These are phyloP conservation scores for Craseonycteris thonglongyai DNA, from an alignment of 2,113 vertebrate species.

Conservation along the genomic window DNA sequence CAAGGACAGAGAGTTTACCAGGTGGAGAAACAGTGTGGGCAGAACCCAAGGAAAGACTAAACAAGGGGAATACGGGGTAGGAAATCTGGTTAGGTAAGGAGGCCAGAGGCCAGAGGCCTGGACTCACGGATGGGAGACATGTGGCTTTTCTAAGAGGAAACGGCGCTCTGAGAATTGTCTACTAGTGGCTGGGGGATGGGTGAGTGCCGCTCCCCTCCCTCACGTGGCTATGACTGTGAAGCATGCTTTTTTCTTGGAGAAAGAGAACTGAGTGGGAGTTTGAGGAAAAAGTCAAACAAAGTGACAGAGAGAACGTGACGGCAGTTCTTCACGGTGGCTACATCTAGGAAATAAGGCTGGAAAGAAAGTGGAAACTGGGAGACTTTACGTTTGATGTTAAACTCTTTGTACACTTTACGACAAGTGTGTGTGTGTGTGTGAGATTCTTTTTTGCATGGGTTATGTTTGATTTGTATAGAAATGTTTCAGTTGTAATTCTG, in stretches of 20 bases:
- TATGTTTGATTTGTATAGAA: background rate
- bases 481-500: background rate
- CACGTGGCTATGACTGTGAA: background rate
- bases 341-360: background rate
- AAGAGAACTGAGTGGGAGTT: background rate
- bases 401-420: background rate
- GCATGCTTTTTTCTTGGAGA: background rate
- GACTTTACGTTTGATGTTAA: background rate
- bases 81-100: too few relatives aligned
- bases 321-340: background rate
- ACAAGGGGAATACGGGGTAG: background rate
- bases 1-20: accelerated
- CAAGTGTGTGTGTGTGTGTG: background rate
- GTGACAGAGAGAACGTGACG: background rate
- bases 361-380: background rate
- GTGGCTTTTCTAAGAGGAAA: background rate
- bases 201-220: background rate
- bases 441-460: background rate
- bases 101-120: accelerated
- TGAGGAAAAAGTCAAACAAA: background rate
- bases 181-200: background rate
- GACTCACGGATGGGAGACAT: background rate
- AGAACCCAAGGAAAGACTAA: background rate
- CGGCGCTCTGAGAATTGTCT: background rate
- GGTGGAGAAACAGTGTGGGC: background rate